Percentiles rank a stretch among this genome's conserved stretches.
phyloP scores from a whole-genome alignment of 2,797 vertebrate species.

The Cyclopterus lumpus region DNA sequence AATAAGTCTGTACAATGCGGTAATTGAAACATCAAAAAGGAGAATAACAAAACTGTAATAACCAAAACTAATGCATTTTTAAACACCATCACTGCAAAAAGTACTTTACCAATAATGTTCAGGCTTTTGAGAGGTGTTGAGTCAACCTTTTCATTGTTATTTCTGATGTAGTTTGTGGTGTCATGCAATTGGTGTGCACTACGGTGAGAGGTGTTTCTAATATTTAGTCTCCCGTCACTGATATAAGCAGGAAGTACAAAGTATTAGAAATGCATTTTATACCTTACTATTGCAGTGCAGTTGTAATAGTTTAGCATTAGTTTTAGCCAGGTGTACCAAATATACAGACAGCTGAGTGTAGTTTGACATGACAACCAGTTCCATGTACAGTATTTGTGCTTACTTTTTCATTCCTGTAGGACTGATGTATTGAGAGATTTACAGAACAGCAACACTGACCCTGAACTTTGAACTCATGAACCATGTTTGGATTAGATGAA shows the following conservation, averaged over 20 bases:
- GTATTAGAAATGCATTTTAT: neutral
- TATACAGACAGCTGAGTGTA: neutral
- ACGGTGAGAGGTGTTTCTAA: neutral
- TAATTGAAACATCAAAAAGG: neutral
- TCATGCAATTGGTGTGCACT: neutral
- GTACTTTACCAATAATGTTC: neutral
- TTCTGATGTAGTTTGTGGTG: neutral
- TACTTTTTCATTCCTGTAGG: neutral
- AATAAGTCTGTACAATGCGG: neutral
- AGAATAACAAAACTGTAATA: neutral
- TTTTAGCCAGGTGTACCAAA: neutral
- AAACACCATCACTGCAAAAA: neutral
- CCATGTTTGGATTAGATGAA: neutral
- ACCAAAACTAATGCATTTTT: neutral
- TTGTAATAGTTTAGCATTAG: neutral
- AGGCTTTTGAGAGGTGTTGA: neutral
- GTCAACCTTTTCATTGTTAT: neutral
- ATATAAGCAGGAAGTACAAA: neutral
- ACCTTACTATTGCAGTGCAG: neutral
- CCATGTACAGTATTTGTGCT: neutral
- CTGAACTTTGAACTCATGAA: slow-evolving; percentile 4
- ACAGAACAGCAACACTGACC: neutral
- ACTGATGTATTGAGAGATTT: neutral
- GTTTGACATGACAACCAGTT: neutral
- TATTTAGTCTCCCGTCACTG: neutral